These are phyloP conservation scores for Pyxicephalus adspersus DNA, from an alignment of 2,113 vertebrate genomes.

Conservation along the genomic window DNA sequence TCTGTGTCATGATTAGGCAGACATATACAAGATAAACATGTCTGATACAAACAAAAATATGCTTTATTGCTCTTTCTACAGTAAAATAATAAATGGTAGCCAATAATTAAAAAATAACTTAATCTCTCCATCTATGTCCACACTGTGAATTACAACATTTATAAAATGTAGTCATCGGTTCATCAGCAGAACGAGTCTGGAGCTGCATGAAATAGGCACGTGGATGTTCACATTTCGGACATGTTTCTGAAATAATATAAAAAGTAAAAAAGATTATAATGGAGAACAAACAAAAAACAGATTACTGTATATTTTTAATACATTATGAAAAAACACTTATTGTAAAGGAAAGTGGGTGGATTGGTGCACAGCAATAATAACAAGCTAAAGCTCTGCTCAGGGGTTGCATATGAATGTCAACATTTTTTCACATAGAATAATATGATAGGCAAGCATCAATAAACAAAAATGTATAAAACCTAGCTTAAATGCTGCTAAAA, in stretches of 20 bases:
- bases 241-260: slow-evolving; percentile 76
- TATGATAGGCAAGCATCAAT: too few species aligned
- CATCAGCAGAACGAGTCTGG: slow-evolving; percentile 96
- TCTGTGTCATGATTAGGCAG: too few species aligned
- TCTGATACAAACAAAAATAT: too few species aligned
- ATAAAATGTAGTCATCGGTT: slow-evolving; percentile 98
- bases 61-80: neutral
- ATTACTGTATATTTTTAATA: neutral
- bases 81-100: neutral
- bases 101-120: neutral
- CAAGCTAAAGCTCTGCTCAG: too few species aligned
- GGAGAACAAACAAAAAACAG: neutral
- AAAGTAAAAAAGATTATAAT: neutral
- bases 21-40: too few species aligned
- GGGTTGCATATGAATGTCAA: too few species aligned
- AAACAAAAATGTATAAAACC: too few species aligned
- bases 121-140: slow-evolving; percentile 93
- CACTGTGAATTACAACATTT: slow-evolving; percentile 92
- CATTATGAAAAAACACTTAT: neutral
- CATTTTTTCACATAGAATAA: too few species aligned
- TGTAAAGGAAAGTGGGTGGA: neutral
- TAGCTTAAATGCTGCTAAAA: too few species aligned
- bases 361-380: neutral
- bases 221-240: slow-evolving; percentile 91
- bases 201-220: slow-evolving; percentile 98